A percentile compares a stretch with the other conserved stretches of the same genome.
phyloP scores from a whole-genome alignment of 2,797 vertebrate genomes.

The Sparus aurata region DNA sequence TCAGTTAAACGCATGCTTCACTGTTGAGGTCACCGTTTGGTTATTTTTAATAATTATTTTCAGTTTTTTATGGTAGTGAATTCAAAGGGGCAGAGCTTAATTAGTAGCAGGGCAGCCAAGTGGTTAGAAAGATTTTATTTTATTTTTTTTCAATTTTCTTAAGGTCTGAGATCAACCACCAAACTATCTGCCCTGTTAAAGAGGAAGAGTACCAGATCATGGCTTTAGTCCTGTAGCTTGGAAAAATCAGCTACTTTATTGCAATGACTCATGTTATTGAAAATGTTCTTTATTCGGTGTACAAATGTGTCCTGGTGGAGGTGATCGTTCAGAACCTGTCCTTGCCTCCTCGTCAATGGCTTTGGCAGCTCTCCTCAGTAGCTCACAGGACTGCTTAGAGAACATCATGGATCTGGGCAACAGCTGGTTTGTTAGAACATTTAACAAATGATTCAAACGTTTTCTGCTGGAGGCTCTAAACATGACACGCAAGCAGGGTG shows the following conservation, averaged over 20 bases:
- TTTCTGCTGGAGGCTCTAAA: slow-evolving; percentile 33
- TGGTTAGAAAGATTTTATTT: slow-evolving; percentile 18
- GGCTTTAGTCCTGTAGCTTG: not conserved
- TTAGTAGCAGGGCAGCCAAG: not conserved
- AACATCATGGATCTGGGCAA: slow-evolving; percentile 52
- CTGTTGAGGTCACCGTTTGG: slow-evolving; percentile 34
- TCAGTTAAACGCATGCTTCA: slow-evolving; percentile 15
- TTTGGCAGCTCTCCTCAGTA: slow-evolving; percentile 42
- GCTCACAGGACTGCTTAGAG: slow-evolving; percentile 14
- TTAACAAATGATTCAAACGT: slow-evolving; percentile 35
- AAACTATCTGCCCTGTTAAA: slow-evolving; percentile 5
- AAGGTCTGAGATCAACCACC: not conserved
- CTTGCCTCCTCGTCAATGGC: slow-evolving; percentile 35
- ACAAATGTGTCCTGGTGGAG: not conserved
- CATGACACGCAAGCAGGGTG: slow-evolving; percentile 32
- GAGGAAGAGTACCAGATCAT: not conserved
- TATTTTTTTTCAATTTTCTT: slow-evolving; percentile 5
- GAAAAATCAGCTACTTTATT: not conserved
- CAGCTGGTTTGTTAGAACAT: slow-evolving; percentile 60
- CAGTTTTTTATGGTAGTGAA: slow-evolving; percentile 14
- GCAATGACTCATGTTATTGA: not conserved
- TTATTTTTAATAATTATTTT: slow-evolving; percentile 37
- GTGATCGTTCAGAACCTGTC: slow-evolving; percentile 7
- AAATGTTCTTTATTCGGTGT: not conserved
- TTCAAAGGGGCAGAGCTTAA: slow-evolving; percentile 19